These are phyloP conservation scores for Porites evermanni DNA, from an alignment of 92 coral and sea anemone species.

Conservation along the genomic window DNA sequence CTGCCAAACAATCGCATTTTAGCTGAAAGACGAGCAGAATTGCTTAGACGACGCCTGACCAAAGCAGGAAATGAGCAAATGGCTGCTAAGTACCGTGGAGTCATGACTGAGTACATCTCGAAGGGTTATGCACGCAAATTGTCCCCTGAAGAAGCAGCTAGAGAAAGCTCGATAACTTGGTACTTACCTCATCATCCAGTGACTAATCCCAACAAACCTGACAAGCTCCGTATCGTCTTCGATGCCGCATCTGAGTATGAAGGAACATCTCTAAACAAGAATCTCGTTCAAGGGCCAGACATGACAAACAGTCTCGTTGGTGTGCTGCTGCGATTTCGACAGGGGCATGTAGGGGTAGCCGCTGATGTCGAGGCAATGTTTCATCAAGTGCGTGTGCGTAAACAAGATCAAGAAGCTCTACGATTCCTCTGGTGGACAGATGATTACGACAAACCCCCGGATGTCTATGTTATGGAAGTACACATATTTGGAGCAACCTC, in stretches of 20 bases:
- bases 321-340: constrained; percentile 66
- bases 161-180: constrained; percentile 44
- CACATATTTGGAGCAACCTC: constrained; percentile 73
- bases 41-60: constrained; percentile 43
- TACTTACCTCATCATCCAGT: constrained; percentile 68
- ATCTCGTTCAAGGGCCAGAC: constrained; percentile 67
- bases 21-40: constrained; percentile 41
- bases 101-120: constrained; percentile 48
- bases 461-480: constrained; percentile 62
- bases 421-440: constrained; percentile 72
- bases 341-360: constrained; percentile 60
- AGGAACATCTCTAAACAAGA: constrained; percentile 64
- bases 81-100: constrained; percentile 55
- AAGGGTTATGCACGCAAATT: constrained; percentile 60
- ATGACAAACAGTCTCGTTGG: constrained; percentile 64
- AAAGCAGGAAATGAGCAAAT: constrained; percentile 42
- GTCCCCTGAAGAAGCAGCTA: too few relatives aligned
- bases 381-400: constrained; percentile 66
- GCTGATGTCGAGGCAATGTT: constrained; percentile 71
- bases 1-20: constrained; percentile 45
- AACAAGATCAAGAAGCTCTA: constrained; percentile 70
- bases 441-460: constrained; percentile 45
- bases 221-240: constrained; percentile 61
- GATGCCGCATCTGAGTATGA: constrained; percentile 67
- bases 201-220: constrained; percentile 65